phyloP scores from a whole-genome alignment of 2,113 vertebrate species.

The Apodemus sylvaticus region DNA sequence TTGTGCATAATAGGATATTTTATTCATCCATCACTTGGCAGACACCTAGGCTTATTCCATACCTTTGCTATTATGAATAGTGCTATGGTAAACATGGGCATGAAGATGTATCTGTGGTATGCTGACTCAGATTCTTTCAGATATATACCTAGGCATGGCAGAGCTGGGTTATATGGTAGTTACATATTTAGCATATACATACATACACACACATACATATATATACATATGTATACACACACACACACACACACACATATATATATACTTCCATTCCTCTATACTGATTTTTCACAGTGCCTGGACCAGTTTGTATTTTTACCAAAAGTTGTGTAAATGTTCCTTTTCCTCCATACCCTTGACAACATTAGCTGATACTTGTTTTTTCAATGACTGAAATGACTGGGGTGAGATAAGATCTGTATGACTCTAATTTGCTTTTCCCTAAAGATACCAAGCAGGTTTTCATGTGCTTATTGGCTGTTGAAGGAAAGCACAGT shows the following conservation, averaged over 20 bases:
- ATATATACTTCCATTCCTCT: background rate
- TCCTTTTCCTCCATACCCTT: background rate
- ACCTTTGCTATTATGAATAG: background rate
- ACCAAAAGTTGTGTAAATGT: background rate
- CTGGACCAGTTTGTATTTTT: no score
- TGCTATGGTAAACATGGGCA: background rate
- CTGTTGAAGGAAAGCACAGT: background rate
- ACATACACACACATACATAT: no score
- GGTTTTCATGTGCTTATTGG: background rate
- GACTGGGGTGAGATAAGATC: background rate
- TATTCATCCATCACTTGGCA: background rate
- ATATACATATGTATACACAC: no score
- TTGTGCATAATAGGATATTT: background rate
- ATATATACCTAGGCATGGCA: background rate
- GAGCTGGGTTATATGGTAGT: background rate
- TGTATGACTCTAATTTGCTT: background rate
- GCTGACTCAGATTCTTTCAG: background rate
- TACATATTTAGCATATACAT: background rate
- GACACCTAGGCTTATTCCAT: background rate
- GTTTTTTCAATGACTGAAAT: background rate
- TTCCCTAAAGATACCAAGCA: background rate
- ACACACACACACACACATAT: no score
- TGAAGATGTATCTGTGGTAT: background rate
- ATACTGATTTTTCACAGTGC: background rate
- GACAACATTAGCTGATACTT: background rate